Evolutionary conservation across 2,888 invertebrate genomes (phyloP).

Genomic region (Caenorhabditis sulstoni): DNA sequence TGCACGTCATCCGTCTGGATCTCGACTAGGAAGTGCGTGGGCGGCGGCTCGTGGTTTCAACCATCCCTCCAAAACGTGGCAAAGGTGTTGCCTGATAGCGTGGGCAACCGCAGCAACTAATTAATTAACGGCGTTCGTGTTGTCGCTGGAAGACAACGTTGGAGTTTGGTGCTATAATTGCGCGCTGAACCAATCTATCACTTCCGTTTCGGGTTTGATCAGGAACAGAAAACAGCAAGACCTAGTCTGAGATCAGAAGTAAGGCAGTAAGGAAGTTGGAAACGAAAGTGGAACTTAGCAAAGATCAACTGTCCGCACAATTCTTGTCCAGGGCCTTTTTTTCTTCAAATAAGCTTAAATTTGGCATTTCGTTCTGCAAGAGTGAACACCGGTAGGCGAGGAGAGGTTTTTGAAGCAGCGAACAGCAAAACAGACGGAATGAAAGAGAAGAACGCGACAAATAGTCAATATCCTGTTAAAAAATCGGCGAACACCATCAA

Average conservation of each 20-base stretch:
- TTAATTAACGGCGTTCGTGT: conserved; percentile 37
- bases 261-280: conserved; percentile 40
- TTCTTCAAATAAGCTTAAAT: conserved; percentile 38
- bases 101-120: conserved; percentile 38
- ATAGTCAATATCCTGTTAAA: conserved; percentile 31
- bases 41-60: conserved; percentile 5
- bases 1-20: conserved; percentile 34
- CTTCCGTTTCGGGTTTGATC: conserved; percentile 52
- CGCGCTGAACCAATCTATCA: conserved; percentile 28
- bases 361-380: conserved; percentile 38
- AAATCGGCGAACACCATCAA: not conserved
- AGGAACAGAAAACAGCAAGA: conserved; percentile 36
- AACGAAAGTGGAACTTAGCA: conserved; percentile 17
- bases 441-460: conserved; percentile 30
- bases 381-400: conserved; percentile 34
- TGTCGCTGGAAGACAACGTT: conserved; percentile 3
- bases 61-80: not conserved
- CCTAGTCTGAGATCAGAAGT: conserved; percentile 10
- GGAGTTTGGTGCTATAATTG: not conserved
- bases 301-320: conserved; percentile 9
- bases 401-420: conserved; percentile 13
- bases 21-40: conserved; percentile 31
- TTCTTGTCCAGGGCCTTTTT: not conserved
- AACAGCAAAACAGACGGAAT: conserved; percentile 19
- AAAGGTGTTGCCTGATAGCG: conserved; percentile 34